phyloP scores from a whole-genome alignment of 2,888 invertebrate genomes.

The Catocala nupta region DNA sequence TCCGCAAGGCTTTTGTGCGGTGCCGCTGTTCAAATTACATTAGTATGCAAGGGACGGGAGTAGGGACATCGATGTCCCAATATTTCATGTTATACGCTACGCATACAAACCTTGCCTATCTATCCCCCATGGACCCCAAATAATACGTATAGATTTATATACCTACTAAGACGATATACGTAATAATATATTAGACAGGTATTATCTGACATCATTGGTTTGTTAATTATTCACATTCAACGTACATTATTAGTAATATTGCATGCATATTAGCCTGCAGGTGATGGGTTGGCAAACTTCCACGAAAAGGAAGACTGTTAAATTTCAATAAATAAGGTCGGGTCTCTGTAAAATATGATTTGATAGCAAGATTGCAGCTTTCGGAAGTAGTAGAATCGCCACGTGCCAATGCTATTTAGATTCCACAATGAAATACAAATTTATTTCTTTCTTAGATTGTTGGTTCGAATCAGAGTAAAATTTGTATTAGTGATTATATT shows the following conservation, averaged over 20 bases:
- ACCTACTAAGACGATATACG: neutral
- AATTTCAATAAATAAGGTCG: no score
- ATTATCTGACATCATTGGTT: neutral
- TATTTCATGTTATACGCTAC: slow-evolving; percentile 46
- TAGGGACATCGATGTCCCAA: slow-evolving; percentile 50
- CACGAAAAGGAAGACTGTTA: neutral
- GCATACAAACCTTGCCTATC: slow-evolving; percentile 45
- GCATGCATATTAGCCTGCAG: neutral
- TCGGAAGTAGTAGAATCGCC: no score
- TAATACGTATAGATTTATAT: slow-evolving; percentile 3
- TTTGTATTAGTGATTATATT: no score
- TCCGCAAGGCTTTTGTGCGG: slow-evolving; percentile 25
- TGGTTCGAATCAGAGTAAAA: no score
- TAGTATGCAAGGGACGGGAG: slow-evolving; percentile 45
- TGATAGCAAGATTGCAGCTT: no score
- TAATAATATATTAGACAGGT: neutral
- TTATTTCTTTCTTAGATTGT: no score
- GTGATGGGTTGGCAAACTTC: neutral
- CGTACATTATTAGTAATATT: neutral
- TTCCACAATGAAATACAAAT: no score
- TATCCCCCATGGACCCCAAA: slow-evolving; percentile 23
- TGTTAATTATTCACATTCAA: slow-evolving; percentile 2
- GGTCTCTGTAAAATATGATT: no score
- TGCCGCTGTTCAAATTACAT: slow-evolving; percentile 41
- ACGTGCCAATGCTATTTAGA: no score